These are phyloP conservation scores for Drosophila malerkotliana DNA, from an alignment of 1,140 invertebrate genomes.

Conservation along the genomic window DNA sequence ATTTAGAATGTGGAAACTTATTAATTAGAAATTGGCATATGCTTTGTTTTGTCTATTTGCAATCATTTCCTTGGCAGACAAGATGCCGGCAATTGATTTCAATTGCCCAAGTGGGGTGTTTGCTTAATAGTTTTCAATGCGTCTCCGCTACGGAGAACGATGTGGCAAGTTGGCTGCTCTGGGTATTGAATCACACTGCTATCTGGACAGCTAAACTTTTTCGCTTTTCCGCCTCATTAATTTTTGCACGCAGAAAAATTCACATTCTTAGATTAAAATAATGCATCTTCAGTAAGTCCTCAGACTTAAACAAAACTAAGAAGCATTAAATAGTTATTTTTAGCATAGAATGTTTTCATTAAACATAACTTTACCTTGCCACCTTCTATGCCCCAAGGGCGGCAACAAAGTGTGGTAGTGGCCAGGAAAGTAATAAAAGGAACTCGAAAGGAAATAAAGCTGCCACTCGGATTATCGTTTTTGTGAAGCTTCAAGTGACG, in stretches of 20 bases:
- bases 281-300: too few relatives aligned
- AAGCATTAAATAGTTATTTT: background rate
- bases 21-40: conserved; percentile 59
- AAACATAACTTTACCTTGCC: background rate
- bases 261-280: background rate
- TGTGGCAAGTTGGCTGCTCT: conserved; percentile 13
- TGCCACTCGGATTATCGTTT: conserved; percentile 28
- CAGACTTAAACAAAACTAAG: too few relatives aligned
- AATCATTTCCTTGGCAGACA: conserved; percentile 52
- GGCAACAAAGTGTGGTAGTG: conserved; percentile 22
- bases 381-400: conserved; percentile 1
- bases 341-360: background rate
- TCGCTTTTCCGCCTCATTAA: conserved; percentile 20
- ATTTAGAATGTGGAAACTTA: conserved; percentile 37
- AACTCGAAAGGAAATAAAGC: conserved; percentile 16
- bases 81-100: conserved; percentile 71
- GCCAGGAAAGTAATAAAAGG: conserved; percentile 26
- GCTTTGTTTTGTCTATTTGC: conserved; percentile 53
- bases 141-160: background rate
- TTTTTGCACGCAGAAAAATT: background rate
- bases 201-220: conserved; percentile 25
- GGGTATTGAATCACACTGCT: conserved; percentile 23
- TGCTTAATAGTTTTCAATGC: conserved; percentile 44
- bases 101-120: conserved; percentile 22
- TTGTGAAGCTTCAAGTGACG: conserved; percentile 41